A percentile compares a stretch with the other conserved stretches of the same genome.
Evolutionary conservation across 2,888 invertebrate genomes (phyloP).

Genomic region (Lacanobia wlatinum): DNA sequence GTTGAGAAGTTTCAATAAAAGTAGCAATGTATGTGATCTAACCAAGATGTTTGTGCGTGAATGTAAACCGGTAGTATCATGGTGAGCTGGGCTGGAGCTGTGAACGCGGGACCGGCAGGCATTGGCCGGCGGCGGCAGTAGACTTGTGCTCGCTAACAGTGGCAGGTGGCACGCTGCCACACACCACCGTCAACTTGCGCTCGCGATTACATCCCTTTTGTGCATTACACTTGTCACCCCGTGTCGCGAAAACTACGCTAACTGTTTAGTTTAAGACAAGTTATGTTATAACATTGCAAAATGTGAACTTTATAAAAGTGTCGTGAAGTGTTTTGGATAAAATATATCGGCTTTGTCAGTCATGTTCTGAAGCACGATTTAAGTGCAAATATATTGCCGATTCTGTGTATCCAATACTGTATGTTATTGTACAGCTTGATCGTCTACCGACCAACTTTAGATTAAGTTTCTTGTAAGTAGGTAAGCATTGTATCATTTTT

Average conservation of each 20-base stretch:
- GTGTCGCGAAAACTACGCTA: constrained; percentile 67
- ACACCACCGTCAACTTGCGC: constrained; percentile 77
- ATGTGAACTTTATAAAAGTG: constrained; percentile 83
- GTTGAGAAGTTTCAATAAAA: not conserved
- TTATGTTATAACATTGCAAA: constrained; percentile 69
- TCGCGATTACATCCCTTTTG: constrained; percentile 85
- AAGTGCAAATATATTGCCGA: constrained; percentile 83
- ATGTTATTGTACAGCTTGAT: constrained; percentile 77
- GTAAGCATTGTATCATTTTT: constrained; percentile 21
- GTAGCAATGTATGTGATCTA: constrained; percentile 59
- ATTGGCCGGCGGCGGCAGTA: constrained; percentile 82
- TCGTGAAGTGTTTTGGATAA: constrained; percentile 85
- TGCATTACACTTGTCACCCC: constrained; percentile 84
- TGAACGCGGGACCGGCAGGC: constrained; percentile 82
- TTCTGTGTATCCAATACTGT: constrained; percentile 67
- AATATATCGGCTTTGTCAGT: constrained; percentile 82
- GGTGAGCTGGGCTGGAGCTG: constrained; percentile 78
- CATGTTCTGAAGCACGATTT: constrained; percentile 85
- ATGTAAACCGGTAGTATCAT: constrained; percentile 57
- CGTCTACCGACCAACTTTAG: constrained; percentile 63
- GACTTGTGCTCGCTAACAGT: constrained; percentile 83
- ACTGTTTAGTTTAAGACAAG: constrained; percentile 66
- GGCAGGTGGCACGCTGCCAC: constrained; percentile 86
- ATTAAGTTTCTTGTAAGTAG: constrained; percentile 73
- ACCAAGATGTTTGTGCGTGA: constrained; percentile 22